Evolutionary conservation across 2,113 vertebrate genomes (phyloP).

Genomic region (Centropus unirufus): DNA sequence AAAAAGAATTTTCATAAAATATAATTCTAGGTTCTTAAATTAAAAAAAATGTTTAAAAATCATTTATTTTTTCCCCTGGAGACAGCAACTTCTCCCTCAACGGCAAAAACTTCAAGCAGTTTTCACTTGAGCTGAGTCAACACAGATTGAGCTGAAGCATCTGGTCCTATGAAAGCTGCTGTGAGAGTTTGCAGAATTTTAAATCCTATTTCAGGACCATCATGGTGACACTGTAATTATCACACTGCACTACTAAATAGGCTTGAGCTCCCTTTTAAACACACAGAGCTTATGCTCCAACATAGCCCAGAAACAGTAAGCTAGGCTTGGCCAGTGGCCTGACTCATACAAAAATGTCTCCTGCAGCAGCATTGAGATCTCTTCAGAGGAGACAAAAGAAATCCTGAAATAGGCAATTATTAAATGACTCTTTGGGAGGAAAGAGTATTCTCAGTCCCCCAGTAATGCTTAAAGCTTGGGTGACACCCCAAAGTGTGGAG

Average conservation of each 20-base stretch:
- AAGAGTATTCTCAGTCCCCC: not conserved
- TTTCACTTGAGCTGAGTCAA: slow-evolving; percentile 68
- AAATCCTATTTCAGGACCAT: slow-evolving; percentile 62
- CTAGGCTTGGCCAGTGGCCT: not conserved
- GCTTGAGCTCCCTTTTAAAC: slow-evolving; percentile 38
- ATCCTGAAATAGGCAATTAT: not conserved
- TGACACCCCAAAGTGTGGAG: not conserved
- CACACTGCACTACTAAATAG: slow-evolving; percentile 47
- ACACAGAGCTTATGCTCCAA: not conserved
- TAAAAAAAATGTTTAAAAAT: slow-evolving; percentile 14
- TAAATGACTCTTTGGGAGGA: not conserved
- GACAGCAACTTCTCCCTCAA: slow-evolving; percentile 48
- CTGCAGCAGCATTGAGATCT: not conserved
- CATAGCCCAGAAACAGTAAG: not conserved
- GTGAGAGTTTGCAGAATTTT: slow-evolving; percentile 58
- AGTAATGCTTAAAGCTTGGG: not conserved
- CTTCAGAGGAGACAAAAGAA: not conserved
- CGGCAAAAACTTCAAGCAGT: slow-evolving; percentile 48
- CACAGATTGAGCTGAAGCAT: slow-evolving; percentile 63
- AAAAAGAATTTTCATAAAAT: slow-evolving; percentile 7
- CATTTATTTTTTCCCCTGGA: not conserved
- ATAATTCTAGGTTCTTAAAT: not conserved
- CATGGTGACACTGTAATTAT: slow-evolving; percentile 41
- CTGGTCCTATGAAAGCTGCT: slow-evolving; percentile 60
- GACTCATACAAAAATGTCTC: not conserved